Conservation (phyloP, 2,888 invertebrate species). For the Crioceris asparagi region DNA sequence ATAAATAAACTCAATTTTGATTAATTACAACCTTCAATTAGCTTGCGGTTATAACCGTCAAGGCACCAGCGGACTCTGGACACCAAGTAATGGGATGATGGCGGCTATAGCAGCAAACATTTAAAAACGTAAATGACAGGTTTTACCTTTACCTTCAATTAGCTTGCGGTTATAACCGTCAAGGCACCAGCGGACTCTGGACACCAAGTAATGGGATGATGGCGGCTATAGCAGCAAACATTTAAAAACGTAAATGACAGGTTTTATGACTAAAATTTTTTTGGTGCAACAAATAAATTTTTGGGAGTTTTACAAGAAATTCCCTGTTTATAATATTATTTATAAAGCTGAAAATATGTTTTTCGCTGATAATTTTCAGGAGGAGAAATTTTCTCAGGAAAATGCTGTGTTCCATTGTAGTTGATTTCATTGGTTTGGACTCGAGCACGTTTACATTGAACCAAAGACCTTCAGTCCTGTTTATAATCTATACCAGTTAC, state of each 20-base stretch:
- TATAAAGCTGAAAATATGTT: too few relatives aligned
- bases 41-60: too few relatives aligned
- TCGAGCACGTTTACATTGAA: neutral
- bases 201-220: neutral
- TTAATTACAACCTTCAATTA: too few relatives aligned
- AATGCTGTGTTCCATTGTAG: neutral
- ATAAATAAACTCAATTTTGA: too few relatives aligned
- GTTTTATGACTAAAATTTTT: conserved; percentile 4
- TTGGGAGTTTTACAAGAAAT: conserved; percentile 4
- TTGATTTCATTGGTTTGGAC: neutral
- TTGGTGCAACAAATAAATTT: neutral
- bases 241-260: conserved; percentile 5
- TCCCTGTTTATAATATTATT: neutral
- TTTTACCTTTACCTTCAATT: too few relatives aligned
- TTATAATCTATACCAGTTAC: neutral
- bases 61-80: neutral
- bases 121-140: too few relatives aligned
- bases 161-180: too few relatives aligned
- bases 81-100: neutral
- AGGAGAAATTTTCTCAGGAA: neutral
- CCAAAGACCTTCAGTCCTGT: neutral
- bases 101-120: conserved; percentile 1
- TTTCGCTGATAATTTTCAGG: neutral
- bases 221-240: conserved; percentile 1
- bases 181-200: neutral